Conservation (phyloP, 2,888 invertebrate genomes). For the Zaprionus obscuricornis region DNA sequence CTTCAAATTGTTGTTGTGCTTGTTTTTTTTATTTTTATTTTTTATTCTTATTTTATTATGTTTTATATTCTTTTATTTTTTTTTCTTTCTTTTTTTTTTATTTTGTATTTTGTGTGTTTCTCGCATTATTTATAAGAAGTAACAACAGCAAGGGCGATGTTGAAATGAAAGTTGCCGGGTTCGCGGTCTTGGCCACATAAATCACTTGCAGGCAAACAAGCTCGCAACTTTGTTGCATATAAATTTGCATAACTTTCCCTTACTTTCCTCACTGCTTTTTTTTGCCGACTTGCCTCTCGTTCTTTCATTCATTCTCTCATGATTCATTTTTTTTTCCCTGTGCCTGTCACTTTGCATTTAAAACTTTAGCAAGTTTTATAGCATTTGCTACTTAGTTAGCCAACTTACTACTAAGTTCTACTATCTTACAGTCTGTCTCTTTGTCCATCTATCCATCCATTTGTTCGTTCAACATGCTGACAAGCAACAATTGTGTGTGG, state of each 20-base stretch:
- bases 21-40: slow-evolving; percentile 9
- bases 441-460: too few relatives aligned
- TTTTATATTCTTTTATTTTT: slow-evolving; percentile 9
- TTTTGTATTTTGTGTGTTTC: slow-evolving; percentile 8
- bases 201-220: slow-evolving; percentile 66
- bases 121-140: slow-evolving; percentile 58
- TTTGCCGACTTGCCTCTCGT: not conserved
- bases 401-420: slow-evolving; percentile 22
- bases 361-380: slow-evolving; percentile 53
- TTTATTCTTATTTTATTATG: slow-evolving; percentile 44
- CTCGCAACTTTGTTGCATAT: slow-evolving; percentile 67
- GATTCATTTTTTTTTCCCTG: not conserved
- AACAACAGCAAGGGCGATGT: slow-evolving; percentile 21
- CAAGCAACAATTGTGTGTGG: slow-evolving; percentile 51
- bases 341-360: slow-evolving; percentile 33
- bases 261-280: slow-evolving; percentile 13
- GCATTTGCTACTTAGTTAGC: slow-evolving; percentile 36
- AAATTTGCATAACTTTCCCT: slow-evolving; percentile 71
- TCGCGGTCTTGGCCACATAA: slow-evolving; percentile 64
- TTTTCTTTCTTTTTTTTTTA: slow-evolving; percentile 7
- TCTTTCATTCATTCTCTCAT: not conserved
- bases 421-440: not conserved
- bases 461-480: slow-evolving; percentile 20
- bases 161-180: slow-evolving; percentile 41
- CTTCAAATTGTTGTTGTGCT: slow-evolving; percentile 8